phyloP scores from a whole-genome alignment of 2,113 vertebrate genomes.

The Hydropotes inermis region DNA sequence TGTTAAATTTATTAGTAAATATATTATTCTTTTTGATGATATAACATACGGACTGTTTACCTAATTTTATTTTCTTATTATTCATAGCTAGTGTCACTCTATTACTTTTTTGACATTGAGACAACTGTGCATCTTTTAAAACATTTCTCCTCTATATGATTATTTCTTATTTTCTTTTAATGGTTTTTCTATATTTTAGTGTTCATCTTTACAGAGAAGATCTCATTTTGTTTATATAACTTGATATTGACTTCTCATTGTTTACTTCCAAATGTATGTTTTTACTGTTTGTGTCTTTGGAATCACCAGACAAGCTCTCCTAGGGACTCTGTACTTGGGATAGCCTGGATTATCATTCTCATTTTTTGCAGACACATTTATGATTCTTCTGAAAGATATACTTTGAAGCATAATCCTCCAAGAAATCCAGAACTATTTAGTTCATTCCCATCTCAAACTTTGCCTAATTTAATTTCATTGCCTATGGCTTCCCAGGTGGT shows the following conservation, averaged over 20 bases:
- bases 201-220: background rate
- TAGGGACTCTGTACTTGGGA: background rate
- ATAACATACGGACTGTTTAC: background rate
- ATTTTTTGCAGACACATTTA: background rate
- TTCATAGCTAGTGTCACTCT: background rate
- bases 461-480: background rate
- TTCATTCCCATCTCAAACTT: background rate
- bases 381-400: background rate
- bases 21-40: background rate
- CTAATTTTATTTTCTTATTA: background rate
- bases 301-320: background rate
- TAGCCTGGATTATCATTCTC: background rate
- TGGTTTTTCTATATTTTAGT: background rate
- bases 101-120: background rate
- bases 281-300: background rate
- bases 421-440: background rate
- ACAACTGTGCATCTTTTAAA: background rate
- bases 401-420: background rate
- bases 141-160: background rate
- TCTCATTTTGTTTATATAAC: background rate
- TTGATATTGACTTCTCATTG: background rate
- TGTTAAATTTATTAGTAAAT: background rate
- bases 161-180: background rate
- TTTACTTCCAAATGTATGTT: background rate
- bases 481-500: background rate